Evolutionary conservation across 2,113 vertebrate genomes (phyloP).

Genomic region (Cololabis saira): DNA sequence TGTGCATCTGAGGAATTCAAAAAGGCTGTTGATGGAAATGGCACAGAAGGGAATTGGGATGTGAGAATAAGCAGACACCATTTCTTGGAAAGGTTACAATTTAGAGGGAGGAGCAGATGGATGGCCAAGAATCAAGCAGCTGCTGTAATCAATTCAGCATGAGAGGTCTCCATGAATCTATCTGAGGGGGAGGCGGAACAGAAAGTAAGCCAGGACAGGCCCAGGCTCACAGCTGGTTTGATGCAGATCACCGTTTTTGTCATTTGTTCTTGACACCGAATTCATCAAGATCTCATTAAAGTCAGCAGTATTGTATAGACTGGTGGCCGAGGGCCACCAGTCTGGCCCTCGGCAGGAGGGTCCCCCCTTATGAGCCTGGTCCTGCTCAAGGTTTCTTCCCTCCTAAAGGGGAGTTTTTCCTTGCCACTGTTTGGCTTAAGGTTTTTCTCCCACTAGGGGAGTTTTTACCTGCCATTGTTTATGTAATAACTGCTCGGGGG

Average conservation of each 20-base stretch:
- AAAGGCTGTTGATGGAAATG: slow-evolving; percentile 52
- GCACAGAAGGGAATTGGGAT: slow-evolving; percentile 24
- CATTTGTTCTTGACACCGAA: background rate
- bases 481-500: no score
- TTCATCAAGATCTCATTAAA: background rate
- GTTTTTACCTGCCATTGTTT: no score
- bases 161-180: slow-evolving; percentile 64
- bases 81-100: slow-evolving; percentile 67
- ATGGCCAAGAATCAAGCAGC: slow-evolving; percentile 71
- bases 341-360: no score
- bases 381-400: no score
- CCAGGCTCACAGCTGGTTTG: background rate
- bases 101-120: slow-evolving; percentile 71
- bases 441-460: no score
- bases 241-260: slow-evolving; percentile 4
- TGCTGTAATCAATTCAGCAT: slow-evolving; percentile 71
- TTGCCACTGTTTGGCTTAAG: no score
- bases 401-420: no score
- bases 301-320: no score
- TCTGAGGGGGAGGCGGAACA: slow-evolving; percentile 18
- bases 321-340: no score
- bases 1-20: slow-evolving; percentile 49
- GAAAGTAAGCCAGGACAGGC: background rate
- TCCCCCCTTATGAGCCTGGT: no score
- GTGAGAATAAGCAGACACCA: slow-evolving; percentile 20